phyloP scores from a whole-genome alignment of 2,113 vertebrate species.

The Rynchops niger region DNA sequence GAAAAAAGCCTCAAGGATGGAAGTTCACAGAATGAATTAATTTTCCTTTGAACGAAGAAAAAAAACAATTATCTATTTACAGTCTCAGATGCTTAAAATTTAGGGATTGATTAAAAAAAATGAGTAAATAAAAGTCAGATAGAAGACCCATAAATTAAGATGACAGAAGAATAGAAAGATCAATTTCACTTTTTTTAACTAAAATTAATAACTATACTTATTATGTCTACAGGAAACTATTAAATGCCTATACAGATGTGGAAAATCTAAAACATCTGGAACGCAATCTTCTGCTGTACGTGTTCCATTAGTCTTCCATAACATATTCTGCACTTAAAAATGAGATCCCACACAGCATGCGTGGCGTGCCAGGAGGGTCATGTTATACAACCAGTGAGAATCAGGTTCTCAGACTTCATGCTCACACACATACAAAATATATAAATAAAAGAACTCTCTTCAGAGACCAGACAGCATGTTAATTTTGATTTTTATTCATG shows the following conservation, averaged over 20 bases:
- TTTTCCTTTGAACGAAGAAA: not conserved
- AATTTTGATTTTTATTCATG: not conserved
- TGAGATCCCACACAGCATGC: not conserved
- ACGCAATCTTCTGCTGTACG: not conserved
- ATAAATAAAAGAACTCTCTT: not conserved
- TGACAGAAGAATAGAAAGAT: not conserved
- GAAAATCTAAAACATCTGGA: not conserved
- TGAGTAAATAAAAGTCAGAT: not conserved
- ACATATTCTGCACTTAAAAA: not conserved
- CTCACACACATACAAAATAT: rapidly evolving
- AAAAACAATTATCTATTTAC: rapidly evolving
- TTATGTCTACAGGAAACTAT: not conserved
- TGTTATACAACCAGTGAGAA: not conserved
- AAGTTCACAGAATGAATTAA: not conserved
- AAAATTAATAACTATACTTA: not conserved
- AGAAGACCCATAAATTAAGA: not conserved
- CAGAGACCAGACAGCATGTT: rapidly evolving
- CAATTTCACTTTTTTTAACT: not conserved
- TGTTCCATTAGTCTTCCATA: not conserved
- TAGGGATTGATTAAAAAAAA: not conserved
- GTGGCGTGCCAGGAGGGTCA: rapidly evolving
- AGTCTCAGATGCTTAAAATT: not conserved
- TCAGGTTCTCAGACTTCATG: not conserved
- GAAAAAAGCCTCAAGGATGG: not conserved
- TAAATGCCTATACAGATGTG: not conserved